Conservation (phyloP, 2,888 invertebrate species). For the Junonia oenone region DNA sequence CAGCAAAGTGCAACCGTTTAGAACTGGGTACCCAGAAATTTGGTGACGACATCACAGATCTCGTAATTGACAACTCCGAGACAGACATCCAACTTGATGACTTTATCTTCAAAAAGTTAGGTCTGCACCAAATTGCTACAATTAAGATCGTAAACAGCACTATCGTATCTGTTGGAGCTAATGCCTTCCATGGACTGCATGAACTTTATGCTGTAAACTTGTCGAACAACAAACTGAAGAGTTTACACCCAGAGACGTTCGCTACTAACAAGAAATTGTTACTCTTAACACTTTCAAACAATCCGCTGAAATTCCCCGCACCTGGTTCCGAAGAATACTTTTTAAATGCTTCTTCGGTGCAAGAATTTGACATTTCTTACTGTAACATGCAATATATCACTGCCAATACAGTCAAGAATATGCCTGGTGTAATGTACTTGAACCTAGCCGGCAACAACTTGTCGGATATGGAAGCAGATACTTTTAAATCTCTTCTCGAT, state of each 20-base stretch:
- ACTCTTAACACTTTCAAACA: conserved; percentile 83
- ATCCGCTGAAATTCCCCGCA: conserved; percentile 78
- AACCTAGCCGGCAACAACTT: conserved; percentile 85
- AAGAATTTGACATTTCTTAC: conserved; percentile 85
- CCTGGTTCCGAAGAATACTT: conserved; percentile 68
- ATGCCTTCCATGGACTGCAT: conserved; percentile 84
- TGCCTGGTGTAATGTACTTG: conserved; percentile 83
- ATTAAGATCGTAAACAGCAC: conserved; percentile 85
- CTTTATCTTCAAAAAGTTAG: conserved; percentile 81
- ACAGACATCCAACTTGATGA: conserved; percentile 79
- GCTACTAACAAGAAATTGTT: conserved; percentile 82
- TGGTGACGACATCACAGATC: conserved; percentile 82
- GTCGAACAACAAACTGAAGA: conserved; percentile 83
- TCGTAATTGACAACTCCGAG: conserved; percentile 83
- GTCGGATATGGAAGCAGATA: conserved; percentile 77
- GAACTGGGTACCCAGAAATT: conserved; percentile 84
- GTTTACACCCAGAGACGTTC: conserved; percentile 85
- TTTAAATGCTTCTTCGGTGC: conserved; percentile 81
- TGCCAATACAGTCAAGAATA: conserved; percentile 81
- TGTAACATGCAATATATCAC: conserved; percentile 84
- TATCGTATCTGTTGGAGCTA: conserved; percentile 82
- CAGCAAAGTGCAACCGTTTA: conserved; percentile 84
- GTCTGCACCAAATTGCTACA: conserved; percentile 82
- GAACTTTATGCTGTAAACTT: conserved; percentile 85
- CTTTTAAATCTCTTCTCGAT: conserved; percentile 81